These are phyloP conservation scores for Eudasyphora cyanicolor DNA, from an alignment of 2,888 invertebrate species.

Conservation along the genomic window DNA sequence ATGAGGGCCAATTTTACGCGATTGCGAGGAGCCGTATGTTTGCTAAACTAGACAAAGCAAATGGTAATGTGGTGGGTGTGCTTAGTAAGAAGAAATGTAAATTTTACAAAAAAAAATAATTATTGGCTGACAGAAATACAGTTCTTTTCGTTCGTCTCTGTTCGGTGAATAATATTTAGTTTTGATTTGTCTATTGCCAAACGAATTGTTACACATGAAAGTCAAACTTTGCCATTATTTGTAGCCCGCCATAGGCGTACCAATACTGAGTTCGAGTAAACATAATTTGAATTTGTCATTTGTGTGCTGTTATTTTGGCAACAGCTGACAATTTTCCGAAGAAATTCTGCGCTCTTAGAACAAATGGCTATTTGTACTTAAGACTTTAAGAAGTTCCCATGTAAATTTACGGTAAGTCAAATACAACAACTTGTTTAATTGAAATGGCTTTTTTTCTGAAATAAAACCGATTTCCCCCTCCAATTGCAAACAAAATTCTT, in stretches of 20 bases:
- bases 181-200: not conserved
- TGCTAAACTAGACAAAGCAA: no score
- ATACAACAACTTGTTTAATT: not conserved
- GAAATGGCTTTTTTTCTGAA: not conserved
- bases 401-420: not conserved
- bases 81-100: no score
- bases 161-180: no score
- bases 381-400: slow-evolving; percentile 16
- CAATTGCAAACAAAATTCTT: no score
- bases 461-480: not conserved
- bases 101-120: no score
- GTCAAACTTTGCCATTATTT: not conserved
- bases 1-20: no score
- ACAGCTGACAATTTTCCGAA: slow-evolving; percentile 23
- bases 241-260: not conserved
- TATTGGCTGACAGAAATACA: no score
- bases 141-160: no score
- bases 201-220: not conserved
- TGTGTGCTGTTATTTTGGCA: slow-evolving; percentile 10
- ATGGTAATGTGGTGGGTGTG: no score
- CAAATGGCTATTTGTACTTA: not conserved
- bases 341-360: no score
- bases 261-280: not conserved
- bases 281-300: slow-evolving; percentile 44
- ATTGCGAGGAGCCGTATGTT: no score